These are phyloP conservation scores for Sylvietta virens DNA, from an alignment of 2,113 vertebrate genomes.

Conservation along the genomic window DNA sequence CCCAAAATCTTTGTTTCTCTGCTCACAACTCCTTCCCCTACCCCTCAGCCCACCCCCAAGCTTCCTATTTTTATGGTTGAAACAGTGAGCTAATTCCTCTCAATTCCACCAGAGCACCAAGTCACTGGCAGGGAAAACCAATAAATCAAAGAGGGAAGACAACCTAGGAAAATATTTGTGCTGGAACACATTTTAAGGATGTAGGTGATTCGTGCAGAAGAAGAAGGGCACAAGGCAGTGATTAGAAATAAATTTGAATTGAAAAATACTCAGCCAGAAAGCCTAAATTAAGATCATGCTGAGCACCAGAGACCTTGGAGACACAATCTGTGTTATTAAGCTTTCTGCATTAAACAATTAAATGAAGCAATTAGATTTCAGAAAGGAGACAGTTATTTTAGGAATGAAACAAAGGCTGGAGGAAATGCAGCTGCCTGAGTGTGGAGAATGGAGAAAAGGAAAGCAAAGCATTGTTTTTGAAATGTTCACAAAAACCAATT, in stretches of 20 bases:
- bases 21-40: neutral
- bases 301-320: neutral
- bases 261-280: neutral
- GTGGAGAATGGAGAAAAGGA: neutral
- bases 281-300: neutral
- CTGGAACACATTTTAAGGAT: neutral
- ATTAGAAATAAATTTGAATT: neutral
- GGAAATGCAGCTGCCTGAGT: neutral
- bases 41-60: neutral
- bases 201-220: neutral
- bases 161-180: neutral
- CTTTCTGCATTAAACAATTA: neutral
- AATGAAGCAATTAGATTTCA: slow-evolving; percentile 22
- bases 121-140: neutral
- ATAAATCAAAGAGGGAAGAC: neutral
- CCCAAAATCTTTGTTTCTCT: neutral
- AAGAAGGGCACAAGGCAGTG: neutral
- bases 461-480: neutral
- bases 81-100: neutral
- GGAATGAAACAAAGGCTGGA: neutral
- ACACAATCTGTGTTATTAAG: neutral
- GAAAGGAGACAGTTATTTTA: slow-evolving; percentile 5
- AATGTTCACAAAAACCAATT: neutral
- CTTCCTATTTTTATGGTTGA: neutral
- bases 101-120: neutral